Conservation (phyloP, 2,888 invertebrate genomes). For the Drosophila seclusa region DNA sequence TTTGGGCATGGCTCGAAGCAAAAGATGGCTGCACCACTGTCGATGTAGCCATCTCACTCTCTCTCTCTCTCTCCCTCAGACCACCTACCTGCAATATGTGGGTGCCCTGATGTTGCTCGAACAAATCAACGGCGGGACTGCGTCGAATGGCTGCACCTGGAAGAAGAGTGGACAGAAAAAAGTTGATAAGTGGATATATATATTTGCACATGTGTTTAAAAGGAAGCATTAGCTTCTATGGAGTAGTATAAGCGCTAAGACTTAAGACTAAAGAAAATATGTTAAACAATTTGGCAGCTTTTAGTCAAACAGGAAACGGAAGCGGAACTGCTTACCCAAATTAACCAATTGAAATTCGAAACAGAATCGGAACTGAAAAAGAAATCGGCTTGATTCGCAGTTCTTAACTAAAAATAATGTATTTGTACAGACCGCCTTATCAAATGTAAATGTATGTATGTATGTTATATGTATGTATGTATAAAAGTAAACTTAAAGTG, state of each 20-base stretch:
- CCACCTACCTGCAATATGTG: constrained; percentile 96
- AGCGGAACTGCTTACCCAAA: not conserved
- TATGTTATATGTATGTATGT: too few relatives aligned
- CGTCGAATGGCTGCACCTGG: constrained; percentile 91
- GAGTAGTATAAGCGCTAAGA: too few relatives aligned
- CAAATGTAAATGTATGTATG: not conserved
- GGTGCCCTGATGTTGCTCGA: constrained; percentile 98
- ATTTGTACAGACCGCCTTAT: not conserved
- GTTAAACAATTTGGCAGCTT: not conserved
- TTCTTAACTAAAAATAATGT: not conserved
- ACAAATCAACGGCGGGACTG: constrained; percentile 91
- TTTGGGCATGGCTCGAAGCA: not conserved
- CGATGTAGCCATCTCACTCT: constrained; percentile 1
- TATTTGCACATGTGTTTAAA: not conserved
- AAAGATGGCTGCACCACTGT: constrained; percentile 54
- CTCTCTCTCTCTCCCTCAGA: not conserved
- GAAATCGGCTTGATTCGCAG: not conserved
- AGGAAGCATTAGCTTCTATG: not conserved
- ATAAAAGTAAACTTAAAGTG: too few relatives aligned
- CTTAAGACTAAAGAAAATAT: too few relatives aligned
- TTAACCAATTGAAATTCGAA: not conserved
- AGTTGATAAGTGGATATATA: not conserved
- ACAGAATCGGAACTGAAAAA: not conserved
- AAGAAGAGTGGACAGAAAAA: constrained; percentile 77
- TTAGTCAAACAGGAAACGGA: not conserved